phyloP scores from a whole-genome alignment of 2,797 vertebrate genomes.

The Notamacropus eugenii region DNA sequence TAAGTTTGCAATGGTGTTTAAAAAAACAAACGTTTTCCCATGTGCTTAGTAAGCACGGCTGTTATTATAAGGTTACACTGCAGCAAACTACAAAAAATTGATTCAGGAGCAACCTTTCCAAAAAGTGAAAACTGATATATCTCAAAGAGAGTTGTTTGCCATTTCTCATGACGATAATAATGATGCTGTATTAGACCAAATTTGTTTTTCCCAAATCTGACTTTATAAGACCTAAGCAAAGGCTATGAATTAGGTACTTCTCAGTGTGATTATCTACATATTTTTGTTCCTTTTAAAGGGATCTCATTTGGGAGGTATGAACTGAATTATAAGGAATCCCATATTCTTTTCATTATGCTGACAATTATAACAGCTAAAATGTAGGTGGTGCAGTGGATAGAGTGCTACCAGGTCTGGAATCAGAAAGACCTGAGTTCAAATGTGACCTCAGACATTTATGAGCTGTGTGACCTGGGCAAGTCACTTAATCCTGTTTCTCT shows the following conservation, averaged over 20 bases:
- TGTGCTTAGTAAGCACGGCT: background rate
- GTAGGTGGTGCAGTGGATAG: background rate
- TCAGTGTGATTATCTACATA: background rate
- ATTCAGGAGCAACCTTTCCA: background rate
- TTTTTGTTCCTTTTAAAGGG: background rate
- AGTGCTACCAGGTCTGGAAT: background rate
- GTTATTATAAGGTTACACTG: background rate
- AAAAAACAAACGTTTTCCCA: background rate
- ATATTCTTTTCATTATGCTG: background rate
- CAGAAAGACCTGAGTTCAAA: background rate
- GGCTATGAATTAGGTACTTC: background rate
- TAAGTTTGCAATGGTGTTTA: background rate
- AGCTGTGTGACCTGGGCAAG: background rate
- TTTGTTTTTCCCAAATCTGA: background rate
- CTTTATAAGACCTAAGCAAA: background rate
- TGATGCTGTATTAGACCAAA: background rate
- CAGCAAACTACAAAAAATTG: background rate
- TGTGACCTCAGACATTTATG: background rate
- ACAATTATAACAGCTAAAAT: background rate
- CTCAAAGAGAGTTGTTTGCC: background rate
- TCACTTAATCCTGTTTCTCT: background rate
- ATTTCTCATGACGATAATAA: background rate
- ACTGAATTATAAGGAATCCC: background rate
- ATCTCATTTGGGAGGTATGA: background rate
- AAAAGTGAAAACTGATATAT: background rate